Evolutionary conservation across 2,797 vertebrate genomes (phyloP), one percentile per base, ranked within the genome.

Genomic region (Macropodus opercularis): DNA sequence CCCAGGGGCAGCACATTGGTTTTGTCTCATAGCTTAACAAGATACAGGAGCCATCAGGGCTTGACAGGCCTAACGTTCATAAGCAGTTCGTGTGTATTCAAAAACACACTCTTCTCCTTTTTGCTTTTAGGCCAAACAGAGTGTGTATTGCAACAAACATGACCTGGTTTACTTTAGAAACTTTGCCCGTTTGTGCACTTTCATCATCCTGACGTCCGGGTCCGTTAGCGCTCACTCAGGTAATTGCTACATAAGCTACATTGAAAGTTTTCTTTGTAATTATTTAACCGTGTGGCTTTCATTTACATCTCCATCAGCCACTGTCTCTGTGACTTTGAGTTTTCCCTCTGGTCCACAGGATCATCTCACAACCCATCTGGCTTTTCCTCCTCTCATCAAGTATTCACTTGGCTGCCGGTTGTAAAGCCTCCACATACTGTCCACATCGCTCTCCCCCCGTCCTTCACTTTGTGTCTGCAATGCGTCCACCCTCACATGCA

Each of bases 361-460:
- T 81, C 73, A 63, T 67, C 73, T 85, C 81, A 69, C 85, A 59
- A 52, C 79, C 85, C 83, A 86, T 85, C 83, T 87, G 88, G 73
- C 58, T 66, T 66, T 34, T 38, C 26, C 70, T 62, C 60, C 73
- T n/a, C 68, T 77, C 47, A 51, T 65, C 41, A 67, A 66, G 36
- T 69, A 75, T 79, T 80, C 77, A 83, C 56, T 78, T 73, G 65
- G 55, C 80, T 80, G 67, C 68, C 64, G 64, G 56, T 80, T 53
- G 69, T 64, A 71, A 56, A 61, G 63, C 51, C 69, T 49, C 73
- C 72, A 61, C 44, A 67, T n/a, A n/a, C n/a, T n/a, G n/a, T 49
- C 73, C 72, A 61, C 44, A 67, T 55, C 46, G 49, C 54, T 34
- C 49, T 62, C 49, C 21, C 39, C 21, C 46, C 13, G n/a, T 12